A percentile compares a stretch with the other conserved stretches of the same genome.
These are phyloP conservation scores for Aurelia sp. DNA, from an alignment of 30 jellyfish, hydroid and myxozoan genomes.

Conservation along the genomic window DNA sequence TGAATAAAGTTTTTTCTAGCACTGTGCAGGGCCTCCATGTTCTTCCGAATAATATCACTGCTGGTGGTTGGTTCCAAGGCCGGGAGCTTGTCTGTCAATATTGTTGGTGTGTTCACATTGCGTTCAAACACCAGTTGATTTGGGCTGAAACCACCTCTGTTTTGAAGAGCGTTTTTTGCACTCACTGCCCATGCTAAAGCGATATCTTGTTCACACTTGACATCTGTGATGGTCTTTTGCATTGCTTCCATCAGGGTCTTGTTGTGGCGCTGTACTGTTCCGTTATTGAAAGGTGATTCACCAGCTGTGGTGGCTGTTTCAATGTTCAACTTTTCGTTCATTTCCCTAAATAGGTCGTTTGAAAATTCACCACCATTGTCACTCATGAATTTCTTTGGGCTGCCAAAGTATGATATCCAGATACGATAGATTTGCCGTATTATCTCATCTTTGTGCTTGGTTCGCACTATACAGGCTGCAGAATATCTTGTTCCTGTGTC, in stretches of 20 bases:
- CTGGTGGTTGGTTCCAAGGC: neutral
- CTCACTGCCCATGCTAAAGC: slow-evolving; percentile 53
- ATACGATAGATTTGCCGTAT: neutral
- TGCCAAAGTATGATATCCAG: neutral
- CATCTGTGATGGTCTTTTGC: slow-evolving; percentile 19
- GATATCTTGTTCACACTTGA: slow-evolving; percentile 4
- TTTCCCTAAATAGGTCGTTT: neutral
- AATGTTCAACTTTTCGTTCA: neutral
- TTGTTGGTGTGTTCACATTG: no score
- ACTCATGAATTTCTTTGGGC: neutral
- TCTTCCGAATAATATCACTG: neutral
- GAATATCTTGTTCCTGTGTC: slow-evolving; percentile 22
- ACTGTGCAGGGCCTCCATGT: slow-evolving; percentile 11
- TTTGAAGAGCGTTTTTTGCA: slow-evolving; percentile 27
- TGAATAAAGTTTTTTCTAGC: slow-evolving; percentile 10
- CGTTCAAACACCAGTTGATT: no score
- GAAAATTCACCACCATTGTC: slow-evolving; percentile 36
- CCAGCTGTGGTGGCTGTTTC: slow-evolving; percentile 23
- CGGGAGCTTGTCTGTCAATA: neutral
- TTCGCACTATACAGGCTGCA: neutral
- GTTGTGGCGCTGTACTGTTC: slow-evolving; percentile 21
- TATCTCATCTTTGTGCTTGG: neutral
- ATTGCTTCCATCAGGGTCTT: neutral
- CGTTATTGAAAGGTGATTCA: slow-evolving; percentile 24
- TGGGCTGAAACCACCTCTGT: neutral